Percentiles rank a stretch among this genome's conserved stretches.
phyloP scores from a whole-genome alignment of 2,797 vertebrate genomes.

The Melanotaenia boesemani region DNA sequence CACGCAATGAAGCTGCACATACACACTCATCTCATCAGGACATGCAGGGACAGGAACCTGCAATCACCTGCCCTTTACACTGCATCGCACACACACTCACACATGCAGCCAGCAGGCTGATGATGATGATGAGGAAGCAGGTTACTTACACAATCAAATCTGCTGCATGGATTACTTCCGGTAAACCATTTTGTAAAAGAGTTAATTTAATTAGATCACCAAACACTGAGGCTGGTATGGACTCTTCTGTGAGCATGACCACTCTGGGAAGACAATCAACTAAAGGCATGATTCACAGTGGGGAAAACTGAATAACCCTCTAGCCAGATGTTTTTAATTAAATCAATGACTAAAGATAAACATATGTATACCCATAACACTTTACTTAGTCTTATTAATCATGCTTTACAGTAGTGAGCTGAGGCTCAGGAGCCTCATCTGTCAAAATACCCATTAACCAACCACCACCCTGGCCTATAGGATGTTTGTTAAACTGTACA shows the following conservation, averaged over 20 bases:
- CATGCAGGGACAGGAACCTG: conserved; percentile 53
- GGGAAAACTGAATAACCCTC: not conserved
- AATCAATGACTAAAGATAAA: not conserved
- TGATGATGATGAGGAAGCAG: conserved; percentile 44
- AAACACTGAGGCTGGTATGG: not conserved
- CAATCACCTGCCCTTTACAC: conserved; percentile 64
- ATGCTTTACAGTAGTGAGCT: not conserved
- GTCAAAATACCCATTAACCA: not conserved
- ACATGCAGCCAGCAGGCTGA: conserved; percentile 48
- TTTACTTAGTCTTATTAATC: not conserved
- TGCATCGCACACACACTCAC: conserved; percentile 21
- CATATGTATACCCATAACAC: not conserved
- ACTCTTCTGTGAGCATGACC: not conserved
- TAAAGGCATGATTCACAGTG: too few relatives aligned
- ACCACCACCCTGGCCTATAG: not conserved
- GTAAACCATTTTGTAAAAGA: conserved; percentile 26
- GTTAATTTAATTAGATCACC: conserved; percentile 5
- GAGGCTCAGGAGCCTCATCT: not conserved
- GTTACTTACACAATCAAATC: conserved; percentile 54
- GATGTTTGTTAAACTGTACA: not conserved
- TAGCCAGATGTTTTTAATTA: not conserved
- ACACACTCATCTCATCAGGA: conserved; percentile 41
- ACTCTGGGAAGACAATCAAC: not conserved
- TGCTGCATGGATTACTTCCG: conserved; percentile 34
- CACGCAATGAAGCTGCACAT: conserved; percentile 44